Evolutionary conservation across 2,888 invertebrate genomes (phyloP).

Genomic region (Cephus nigrinus): DNA sequence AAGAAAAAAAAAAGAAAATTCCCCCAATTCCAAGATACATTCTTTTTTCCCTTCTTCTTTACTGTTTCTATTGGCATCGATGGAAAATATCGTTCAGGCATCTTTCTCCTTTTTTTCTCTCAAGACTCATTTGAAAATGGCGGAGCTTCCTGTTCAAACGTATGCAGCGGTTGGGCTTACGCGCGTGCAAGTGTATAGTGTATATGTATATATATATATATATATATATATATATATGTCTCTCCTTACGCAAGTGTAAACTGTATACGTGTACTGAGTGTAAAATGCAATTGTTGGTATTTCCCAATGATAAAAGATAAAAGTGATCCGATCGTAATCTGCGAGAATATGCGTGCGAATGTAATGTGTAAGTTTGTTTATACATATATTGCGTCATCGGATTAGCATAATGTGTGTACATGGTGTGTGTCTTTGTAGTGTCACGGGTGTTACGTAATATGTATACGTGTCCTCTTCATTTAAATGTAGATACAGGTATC

Average conservation of each 20-base stretch:
- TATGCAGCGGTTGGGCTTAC: slow-evolving; percentile 19
- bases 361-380: neutral
- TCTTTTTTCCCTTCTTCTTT: neutral
- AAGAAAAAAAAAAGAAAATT: neutral
- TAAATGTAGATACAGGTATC: slow-evolving; percentile 17
- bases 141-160: neutral
- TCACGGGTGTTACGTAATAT: neutral
- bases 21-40: neutral
- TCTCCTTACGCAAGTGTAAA: neutral
- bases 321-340: neutral
- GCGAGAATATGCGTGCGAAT: neutral
- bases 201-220: slow-evolving; percentile 22
- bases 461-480: slow-evolving; percentile 1
- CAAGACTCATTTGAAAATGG: neutral
- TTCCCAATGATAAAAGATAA: neutral
- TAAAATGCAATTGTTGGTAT: neutral
- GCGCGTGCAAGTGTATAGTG: slow-evolving; percentile 21
- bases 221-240: neutral
- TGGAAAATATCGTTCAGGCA: neutral
- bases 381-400: neutral
- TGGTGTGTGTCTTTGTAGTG: neutral
- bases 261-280: neutral
- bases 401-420: neutral
- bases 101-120: neutral
- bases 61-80: neutral